A percentile compares a stretch with the other conserved stretches of the same genome.
Conservation (phyloP, 2,113 vertebrate species). For the Oryzias melastigma region DNA sequence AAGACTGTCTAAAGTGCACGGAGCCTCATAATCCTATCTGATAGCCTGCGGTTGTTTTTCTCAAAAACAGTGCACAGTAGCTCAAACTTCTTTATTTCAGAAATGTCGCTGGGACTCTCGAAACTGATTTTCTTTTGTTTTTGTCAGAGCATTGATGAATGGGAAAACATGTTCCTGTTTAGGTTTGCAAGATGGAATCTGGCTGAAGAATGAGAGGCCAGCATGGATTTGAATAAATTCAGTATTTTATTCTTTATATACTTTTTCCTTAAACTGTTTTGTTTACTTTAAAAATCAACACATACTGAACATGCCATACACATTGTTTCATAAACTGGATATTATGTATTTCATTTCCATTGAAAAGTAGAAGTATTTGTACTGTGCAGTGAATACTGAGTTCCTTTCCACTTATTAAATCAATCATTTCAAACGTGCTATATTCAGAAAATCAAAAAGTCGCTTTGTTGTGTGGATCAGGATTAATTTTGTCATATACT, state of each 20-base stretch:
- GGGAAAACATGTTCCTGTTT: slow-evolving; percentile 8
- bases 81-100: slow-evolving; percentile 12
- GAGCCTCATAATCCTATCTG: slow-evolving; percentile 16
- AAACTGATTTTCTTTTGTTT: neutral
- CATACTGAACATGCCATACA: too few species aligned
- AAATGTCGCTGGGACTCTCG: slow-evolving; percentile 22
- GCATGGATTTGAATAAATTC: neutral
- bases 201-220: neutral
- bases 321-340: too few species aligned
- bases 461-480: too few species aligned
- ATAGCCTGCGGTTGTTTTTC: slow-evolving; percentile 8
- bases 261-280: too few species aligned
- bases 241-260: neutral
- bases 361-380: too few species aligned
- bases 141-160: neutral
- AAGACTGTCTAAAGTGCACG: slow-evolving; percentile 28
- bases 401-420: too few species aligned
- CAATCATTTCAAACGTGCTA: too few species aligned
- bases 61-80: neutral
- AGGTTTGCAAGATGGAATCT: slow-evolving; percentile 3
- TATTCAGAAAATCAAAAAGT: too few species aligned
- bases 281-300: too few species aligned
- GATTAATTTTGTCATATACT: too few species aligned
- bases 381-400: too few species aligned
- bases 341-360: too few species aligned